Evolutionary conservation across 23 tunicate species (phyloP), one percentile per base, ranked within the genome.

Genomic region (Aplidium turbinatum): DNA sequence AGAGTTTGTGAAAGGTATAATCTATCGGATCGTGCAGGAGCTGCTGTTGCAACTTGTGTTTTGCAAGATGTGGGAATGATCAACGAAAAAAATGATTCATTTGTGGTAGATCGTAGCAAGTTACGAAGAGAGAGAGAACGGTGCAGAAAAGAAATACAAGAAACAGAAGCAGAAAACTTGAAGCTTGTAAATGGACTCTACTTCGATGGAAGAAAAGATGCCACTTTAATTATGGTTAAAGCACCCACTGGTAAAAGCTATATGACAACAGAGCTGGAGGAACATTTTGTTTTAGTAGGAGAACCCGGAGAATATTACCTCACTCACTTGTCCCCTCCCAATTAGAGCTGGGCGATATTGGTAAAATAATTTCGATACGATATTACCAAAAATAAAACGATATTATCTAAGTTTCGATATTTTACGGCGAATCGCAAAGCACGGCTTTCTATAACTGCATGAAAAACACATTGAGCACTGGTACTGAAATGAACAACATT

Each of bases 81-180:
- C 3, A 31, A 34, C 22, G 25, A 34, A 68, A 27, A 68, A 33
- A 68, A 68, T 68, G 16, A 68, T 33, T 5, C 75, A 39, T 35
- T 68, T 33, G 75, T 68, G 16, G 22, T 68, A 9, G 75, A 68
- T n/a, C 75, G 53, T 20, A 34, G 53, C 52, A 68, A 68, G 25
- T 68, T 68, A 9, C 75, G 75, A 35, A 68, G 75, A 27, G 61
- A 68, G 22, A 68, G 75, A 68, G 61, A 68, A 38, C 75, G 60
- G 19, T 68, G 75, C 22, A 68, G 75, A 68, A 35, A 36, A 35
- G 53, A 68, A 29, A 11, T 24, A 38, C n/a, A n/a, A n/a, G n/a
- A n/a, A n/a, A n/a, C n/a, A n/a, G n/a, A n/a, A n/a, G n/a, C n/a
- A n/a, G 75, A 35, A 68, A 68, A 68, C 53, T 34, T 68, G 26